A percentile compares a stretch with the other conserved stretches of the same genome.
These are phyloP conservation scores for Sebastes alutus DNA, from an alignment of 2,797 vertebrate genomes.

Conservation along the genomic window DNA sequence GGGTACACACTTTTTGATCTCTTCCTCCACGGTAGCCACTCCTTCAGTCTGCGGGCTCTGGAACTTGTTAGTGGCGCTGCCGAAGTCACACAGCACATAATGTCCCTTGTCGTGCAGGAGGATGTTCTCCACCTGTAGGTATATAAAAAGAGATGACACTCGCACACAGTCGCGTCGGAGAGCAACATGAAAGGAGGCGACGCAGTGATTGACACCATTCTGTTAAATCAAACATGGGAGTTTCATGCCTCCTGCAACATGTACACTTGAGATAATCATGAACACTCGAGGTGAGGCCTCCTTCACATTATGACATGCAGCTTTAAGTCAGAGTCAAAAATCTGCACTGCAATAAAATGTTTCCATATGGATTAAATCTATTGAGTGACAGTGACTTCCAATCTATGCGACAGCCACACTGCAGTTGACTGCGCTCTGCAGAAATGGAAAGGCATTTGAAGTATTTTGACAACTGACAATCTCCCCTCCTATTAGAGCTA, in stretches of 20 bases:
- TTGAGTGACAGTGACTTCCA: background rate
- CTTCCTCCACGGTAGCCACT: slow-evolving; percentile 93
- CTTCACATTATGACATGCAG: background rate
- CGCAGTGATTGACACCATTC: background rate
- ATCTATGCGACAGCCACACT: background rate
- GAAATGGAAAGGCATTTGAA: background rate
- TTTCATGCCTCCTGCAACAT: background rate
- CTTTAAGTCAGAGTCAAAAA: background rate
- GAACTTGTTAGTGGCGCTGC: slow-evolving; percentile 96
- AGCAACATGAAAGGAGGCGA: background rate
- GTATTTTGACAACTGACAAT: slow-evolving; percentile 27
- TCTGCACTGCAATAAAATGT: background rate
- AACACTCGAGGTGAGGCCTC: background rate
- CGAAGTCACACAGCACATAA: slow-evolving; percentile 98
- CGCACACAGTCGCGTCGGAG: background rate
- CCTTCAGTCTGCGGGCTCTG: slow-evolving; percentile 96
- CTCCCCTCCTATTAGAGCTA: slow-evolving; percentile 14
- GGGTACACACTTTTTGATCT: slow-evolving; percentile 95
- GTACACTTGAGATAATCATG: background rate
- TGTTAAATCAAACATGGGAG: background rate
- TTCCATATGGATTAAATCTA: slow-evolving; percentile 1
- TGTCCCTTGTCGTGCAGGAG: slow-evolving; percentile 96
- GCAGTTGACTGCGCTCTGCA: background rate
- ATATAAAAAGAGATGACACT: background rate
- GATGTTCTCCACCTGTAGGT: slow-evolving; percentile 95